Conservation (phyloP, 2,888 invertebrate genomes). For the Salpingus planirostris region DNA sequence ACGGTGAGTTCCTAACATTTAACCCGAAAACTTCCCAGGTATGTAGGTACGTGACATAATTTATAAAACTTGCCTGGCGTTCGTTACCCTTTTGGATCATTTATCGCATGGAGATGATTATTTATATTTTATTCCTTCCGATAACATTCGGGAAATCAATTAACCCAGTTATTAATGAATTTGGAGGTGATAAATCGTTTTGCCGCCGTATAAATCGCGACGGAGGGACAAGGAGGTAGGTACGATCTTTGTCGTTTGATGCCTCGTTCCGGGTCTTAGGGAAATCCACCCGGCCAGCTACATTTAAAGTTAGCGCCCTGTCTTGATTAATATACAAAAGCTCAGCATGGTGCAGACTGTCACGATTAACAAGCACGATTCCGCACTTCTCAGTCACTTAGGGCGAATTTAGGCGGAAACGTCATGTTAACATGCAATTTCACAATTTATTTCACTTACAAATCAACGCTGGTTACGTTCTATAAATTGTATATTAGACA, state of each 20-base stretch:
- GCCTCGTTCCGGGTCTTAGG: too few species aligned
- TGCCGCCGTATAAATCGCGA: too few species aligned
- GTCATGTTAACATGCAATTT: slow-evolving; percentile 31
- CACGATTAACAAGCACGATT: slow-evolving; percentile 32
- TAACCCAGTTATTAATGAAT: slow-evolving; percentile 13
- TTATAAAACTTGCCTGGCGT: slow-evolving; percentile 13
- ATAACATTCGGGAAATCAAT: slow-evolving; percentile 11
- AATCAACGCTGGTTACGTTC: slow-evolving; percentile 24
- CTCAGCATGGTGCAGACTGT: slow-evolving; percentile 34
- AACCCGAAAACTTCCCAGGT: slow-evolving; percentile 13
- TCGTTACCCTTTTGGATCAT: slow-evolving; percentile 6
- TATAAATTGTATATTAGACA: slow-evolving; percentile 16
- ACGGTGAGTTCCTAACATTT: slow-evolving; percentile 17
- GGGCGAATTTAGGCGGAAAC: slow-evolving; percentile 30
- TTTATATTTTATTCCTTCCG: slow-evolving; percentile 11
- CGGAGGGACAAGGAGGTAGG: too few species aligned
- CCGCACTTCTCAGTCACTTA: slow-evolving; percentile 33
- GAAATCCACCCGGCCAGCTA: slow-evolving; percentile 3
- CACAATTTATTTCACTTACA: slow-evolving; percentile 34
- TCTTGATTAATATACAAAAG: slow-evolving; percentile 29
- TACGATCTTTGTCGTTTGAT: too few species aligned
- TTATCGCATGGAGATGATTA: slow-evolving; percentile 12
- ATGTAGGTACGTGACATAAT: slow-evolving; percentile 18
- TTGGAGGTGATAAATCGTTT: slow-evolving; percentile 7
- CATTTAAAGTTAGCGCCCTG: slow-evolving; percentile 16